Base-by-base conservation (phyloP, 2,113 vertebrate species). In the Rhadina sibilatrix region DNA sequence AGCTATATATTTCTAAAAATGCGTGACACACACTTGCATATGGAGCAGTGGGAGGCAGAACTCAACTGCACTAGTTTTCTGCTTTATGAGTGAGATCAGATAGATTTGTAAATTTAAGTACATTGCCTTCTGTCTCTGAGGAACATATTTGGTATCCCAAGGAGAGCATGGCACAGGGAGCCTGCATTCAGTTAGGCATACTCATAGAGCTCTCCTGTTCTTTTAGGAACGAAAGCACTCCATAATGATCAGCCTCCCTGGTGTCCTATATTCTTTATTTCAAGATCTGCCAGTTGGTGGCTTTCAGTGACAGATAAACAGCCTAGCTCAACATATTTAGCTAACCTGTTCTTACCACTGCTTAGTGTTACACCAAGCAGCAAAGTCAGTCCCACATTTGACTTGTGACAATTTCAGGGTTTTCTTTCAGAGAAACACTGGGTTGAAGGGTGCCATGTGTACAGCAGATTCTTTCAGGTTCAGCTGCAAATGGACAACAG, bases 11-110 rank as follows among this genome's bases (percentile, higher is more conserved):
- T n/a, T 85, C 49, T 82, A 69, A 85, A 93, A 87, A 64, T 12
- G 8, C 7, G 12, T 3, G 38, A 59, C 13, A 42, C 33, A 69
- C 0, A 2, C 9, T 65, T 66, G 33, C 0, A 0, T 49, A 60
- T 3, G 61, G 53, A 85, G 15, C 31, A 80, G 65, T 11, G 33
- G 37, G 53, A 79, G 53, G 40, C 49, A 65, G 49, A 63, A 49
- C 20, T 9, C 22, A 33, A 24, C 10, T 53, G 44, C 72, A 53
- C 31, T 44, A 12, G 16, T 37, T 72, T 75, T 64, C 61, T 90
- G 35, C 24, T 49, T 75, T 50, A 42, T 21, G 35, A 35, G 5
- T 31, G 44, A 88, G 59, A 77, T 35, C 37, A 60, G 30, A 35
- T 23, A 79, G 44, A 30, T 24, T 50, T 44, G 30, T 56, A 24